Conservation (phyloP, 1,140 invertebrate genomes). For the Bombus pyrosoma region DNA sequence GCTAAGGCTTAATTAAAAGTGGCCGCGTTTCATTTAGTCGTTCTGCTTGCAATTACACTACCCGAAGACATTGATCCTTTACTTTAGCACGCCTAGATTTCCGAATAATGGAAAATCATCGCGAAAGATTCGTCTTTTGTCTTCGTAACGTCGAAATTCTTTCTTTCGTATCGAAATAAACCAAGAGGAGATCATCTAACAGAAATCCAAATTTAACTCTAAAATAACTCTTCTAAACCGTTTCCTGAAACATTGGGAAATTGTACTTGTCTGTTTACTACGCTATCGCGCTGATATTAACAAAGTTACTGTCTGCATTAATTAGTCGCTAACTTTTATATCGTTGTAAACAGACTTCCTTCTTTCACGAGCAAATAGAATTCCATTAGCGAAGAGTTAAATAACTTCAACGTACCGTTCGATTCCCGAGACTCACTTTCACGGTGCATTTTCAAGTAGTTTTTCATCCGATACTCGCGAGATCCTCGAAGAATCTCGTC, state of each 20-base stretch:
- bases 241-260: too few relatives aligned
- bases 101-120: background rate
- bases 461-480: background rate
- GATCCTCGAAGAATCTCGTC: background rate
- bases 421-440: background rate
- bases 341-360: too few relatives aligned
- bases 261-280: too few relatives aligned
- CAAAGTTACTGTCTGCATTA: too few relatives aligned
- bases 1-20: conserved; percentile 30
- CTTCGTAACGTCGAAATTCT: background rate
- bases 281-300: too few relatives aligned
- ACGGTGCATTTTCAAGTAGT: background rate
- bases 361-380: background rate
- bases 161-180: background rate
- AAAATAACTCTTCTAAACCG: background rate
- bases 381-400: background rate
- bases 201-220: background rate
- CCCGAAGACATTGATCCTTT: background rate
- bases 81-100: too few relatives aligned
- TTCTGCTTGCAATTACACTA: background rate
- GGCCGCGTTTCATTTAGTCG: background rate
- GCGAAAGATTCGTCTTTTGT: background rate
- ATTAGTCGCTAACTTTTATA: too few relatives aligned
- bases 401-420: background rate
- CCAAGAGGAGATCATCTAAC: background rate